A percentile compares a stretch with the other conserved stretches of the same genome.
These are phyloP conservation scores for Agelas oroides DNA, from an alignment of 37 sponge, comb jelly and placozoan genomes.

Conservation along the genomic window DNA sequence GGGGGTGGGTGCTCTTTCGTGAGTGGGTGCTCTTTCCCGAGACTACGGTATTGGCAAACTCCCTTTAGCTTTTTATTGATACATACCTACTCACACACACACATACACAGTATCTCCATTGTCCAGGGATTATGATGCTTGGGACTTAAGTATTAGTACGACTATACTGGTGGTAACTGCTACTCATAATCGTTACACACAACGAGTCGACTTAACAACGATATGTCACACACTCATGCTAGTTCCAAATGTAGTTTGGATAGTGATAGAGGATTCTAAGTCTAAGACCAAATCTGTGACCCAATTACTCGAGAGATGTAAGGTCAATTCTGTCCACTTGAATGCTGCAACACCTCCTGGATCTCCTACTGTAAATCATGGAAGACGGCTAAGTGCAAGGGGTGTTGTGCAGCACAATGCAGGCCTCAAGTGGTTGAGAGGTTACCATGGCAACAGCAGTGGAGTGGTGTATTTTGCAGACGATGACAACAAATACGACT, in stretches of 20 bases:
- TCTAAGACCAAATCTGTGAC: slow-evolving; percentile 37
- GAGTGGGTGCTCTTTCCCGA: no score
- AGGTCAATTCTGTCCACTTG: slow-evolving; percentile 28
- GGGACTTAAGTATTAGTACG: neutral
- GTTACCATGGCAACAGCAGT: neutral
- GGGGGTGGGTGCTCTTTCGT: no score
- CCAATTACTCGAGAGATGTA: slow-evolving; percentile 30
- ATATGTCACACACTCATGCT: slow-evolving; percentile 63
- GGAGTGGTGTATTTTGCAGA: slow-evolving; percentile 68
- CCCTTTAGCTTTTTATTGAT: no score
- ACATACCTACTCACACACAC: no score
- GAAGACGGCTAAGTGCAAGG: neutral
- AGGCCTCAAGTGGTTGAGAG: slow-evolving; percentile 30
- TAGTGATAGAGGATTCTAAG: slow-evolving; percentile 65
- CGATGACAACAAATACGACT: slow-evolving; percentile 65
- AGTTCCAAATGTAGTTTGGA: slow-evolving; percentile 72
- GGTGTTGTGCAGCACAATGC: slow-evolving; percentile 64
- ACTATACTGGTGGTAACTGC: slow-evolving; percentile 68
- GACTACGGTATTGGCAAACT: no score
- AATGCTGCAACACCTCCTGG: neutral
- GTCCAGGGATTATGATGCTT: no score
- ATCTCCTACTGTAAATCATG: no score
- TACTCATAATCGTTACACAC: slow-evolving; percentile 66
- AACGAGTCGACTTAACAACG: slow-evolving; percentile 65
- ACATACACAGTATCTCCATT: no score